Conservation (phyloP, 2,113 vertebrate genomes). For the Aleadryas rufinucha region DNA sequence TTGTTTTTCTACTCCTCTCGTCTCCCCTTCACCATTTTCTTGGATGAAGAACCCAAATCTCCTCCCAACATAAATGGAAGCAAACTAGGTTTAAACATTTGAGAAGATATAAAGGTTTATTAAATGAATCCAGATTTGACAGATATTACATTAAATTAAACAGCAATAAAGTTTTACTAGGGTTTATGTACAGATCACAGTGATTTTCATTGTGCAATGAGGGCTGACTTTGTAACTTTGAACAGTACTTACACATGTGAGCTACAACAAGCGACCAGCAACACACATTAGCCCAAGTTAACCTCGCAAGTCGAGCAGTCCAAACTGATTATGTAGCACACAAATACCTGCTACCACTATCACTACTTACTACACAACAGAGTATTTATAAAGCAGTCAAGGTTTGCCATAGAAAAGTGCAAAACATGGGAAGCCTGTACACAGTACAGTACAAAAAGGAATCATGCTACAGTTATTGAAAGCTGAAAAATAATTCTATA, state of each 20-base stretch:
- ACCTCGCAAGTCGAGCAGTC: background rate
- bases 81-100: constrained; percentile 1
- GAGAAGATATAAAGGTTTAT: constrained; percentile 71
- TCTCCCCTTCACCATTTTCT: background rate
- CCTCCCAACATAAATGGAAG: background rate
- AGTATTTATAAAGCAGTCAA: constrained; percentile 48
- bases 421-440: constrained; percentile 45
- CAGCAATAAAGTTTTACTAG: constrained; percentile 57
- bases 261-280: constrained; percentile 48
- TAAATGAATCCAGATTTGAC: constrained; percentile 53
- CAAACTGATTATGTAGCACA: background rate
- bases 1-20: background rate
- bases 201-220: constrained; percentile 76
- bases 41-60: background rate
- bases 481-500: constrained; percentile 56
- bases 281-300: constrained; percentile 7
- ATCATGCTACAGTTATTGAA: constrained; percentile 57
- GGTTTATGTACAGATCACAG: constrained; percentile 74
- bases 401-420: constrained; percentile 62
- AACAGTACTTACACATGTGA: constrained; percentile 38
- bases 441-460: constrained; percentile 45
- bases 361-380: background rate
- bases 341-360: background rate
- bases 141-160: constrained; percentile 69
- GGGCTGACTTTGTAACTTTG: constrained; percentile 40